Percentiles rank a stretch among this genome's conserved stretches.
Evolutionary conservation across 1,140 invertebrate genomes (phyloP).

Genomic region (Aricia agestis): DNA sequence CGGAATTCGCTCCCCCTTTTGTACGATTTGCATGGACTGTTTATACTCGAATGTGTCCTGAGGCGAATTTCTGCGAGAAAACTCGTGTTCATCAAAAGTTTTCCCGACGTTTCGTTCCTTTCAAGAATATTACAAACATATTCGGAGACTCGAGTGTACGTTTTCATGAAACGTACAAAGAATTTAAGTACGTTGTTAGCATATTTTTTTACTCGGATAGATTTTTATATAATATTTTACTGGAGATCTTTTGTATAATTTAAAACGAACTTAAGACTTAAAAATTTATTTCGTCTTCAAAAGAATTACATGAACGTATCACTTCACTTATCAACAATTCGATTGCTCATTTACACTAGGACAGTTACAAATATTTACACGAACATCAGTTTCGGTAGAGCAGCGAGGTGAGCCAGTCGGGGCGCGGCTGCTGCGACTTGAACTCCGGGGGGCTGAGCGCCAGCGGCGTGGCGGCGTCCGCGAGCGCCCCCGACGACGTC

Average conservation of each 20-base stretch:
- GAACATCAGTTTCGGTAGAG: constrained; percentile 63
- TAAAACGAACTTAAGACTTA: constrained; percentile 29
- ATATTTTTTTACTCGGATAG: not conserved
- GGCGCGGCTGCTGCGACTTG: constrained; percentile 70
- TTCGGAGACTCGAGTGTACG: not conserved
- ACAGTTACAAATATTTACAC: constrained; percentile 61
- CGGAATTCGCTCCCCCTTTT: not conserved
- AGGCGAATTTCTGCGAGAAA: not conserved
- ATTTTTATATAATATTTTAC: not conserved
- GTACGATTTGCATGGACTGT: not conserved
- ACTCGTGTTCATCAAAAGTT: not conserved
- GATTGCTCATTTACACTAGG: constrained; percentile 58
- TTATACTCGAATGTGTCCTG: not conserved
- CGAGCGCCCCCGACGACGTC: constrained; percentile 61
- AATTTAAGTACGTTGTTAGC: not conserved
- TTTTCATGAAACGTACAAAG: not conserved
- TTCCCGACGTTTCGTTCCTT: constrained; percentile 6
- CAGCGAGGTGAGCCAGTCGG: constrained; percentile 70
- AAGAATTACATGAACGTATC: constrained; percentile 58
- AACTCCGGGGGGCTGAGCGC: constrained; percentile 73
- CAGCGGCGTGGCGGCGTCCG: constrained; percentile 70
- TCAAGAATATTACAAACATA: not conserved
- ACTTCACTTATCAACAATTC: constrained; percentile 64
- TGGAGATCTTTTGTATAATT: not conserved
- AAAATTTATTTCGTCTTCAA: constrained; percentile 70